Evolutionary conservation across 2,797 vertebrate species (phyloP), one percentile per base, ranked within the genome.

Genomic region (Menidia menidia): DNA sequence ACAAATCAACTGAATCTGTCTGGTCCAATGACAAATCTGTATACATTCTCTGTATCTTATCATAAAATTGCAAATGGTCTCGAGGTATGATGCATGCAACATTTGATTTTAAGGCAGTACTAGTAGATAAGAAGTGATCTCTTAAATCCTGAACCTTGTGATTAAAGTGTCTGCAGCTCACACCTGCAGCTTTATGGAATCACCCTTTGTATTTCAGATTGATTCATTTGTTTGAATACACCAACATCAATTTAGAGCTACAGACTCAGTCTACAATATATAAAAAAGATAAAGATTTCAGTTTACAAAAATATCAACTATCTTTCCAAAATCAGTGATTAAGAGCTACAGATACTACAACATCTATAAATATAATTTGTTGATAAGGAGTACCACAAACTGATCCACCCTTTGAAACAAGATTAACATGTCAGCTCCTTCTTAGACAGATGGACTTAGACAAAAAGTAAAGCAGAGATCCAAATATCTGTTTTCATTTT

Each of bases 361-460:
- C 15, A 13, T 3, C 3, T 35, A 16, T 60, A 31, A 48, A 30
- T 50, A 44, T 0, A 19, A n/a, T 50, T 52, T 68, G 45, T 31
- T 57, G 0, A 52, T 25, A 12, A 59, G 43, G 7, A 54, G n/a
- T 25, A 8, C 45, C 53, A 4, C 53, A 56, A 41, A 57, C 15
- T 71, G 77, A 77, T 56, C 33, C 69, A 64, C 66, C 47, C 30
- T 62, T 62, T 58, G 32, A 85, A 92, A 92, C 71, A 43, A 79
- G 90, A 92, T 93, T 91, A 93, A 85, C 45, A 82, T 82, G 79
- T 92, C 82, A 89, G 71, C 76, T 87, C 52, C 64, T 59, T 67
- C 45, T 48, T 51, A 62, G 69, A 83, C 87, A 86, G 87, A 88
- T 87, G 83, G 87, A 67, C 64, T n/a, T n/a, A 11, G 67, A 75